A percentile compares a stretch with the other conserved stretches of the same genome.
Conservation (phyloP, 2,888 invertebrate genomes). For the Formica aserva region DNA sequence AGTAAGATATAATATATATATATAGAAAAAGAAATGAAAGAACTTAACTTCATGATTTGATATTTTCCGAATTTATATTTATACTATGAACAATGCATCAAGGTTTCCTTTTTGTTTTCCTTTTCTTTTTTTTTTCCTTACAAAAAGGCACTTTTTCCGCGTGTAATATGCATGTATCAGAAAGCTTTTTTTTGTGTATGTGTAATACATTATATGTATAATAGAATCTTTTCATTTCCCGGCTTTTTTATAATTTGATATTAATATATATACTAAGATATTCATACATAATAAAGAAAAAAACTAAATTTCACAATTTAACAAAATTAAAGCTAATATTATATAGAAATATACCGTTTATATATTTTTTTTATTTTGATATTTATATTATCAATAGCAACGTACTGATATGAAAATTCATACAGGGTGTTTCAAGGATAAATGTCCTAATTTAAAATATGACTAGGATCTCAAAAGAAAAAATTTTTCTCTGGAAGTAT, state of each 20-base stretch:
- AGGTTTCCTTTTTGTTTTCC: neutral
- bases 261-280: neutral
- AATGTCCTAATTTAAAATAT: too few relatives aligned
- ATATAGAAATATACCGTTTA: neutral
- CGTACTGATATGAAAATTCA: neutral
- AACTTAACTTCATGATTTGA: neutral
- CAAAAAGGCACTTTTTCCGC: constrained; percentile 72
- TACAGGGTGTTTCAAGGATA: too few relatives aligned
- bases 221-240: neutral
- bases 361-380: neutral
- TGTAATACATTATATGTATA: neutral
- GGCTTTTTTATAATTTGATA: neutral
- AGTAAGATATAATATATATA: too few relatives aligned
- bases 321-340: neutral
- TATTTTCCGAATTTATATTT: constrained; percentile 19
- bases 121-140: neutral
- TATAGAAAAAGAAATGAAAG: too few relatives aligned
- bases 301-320: neutral
- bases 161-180: constrained; percentile 47
- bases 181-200: neutral
- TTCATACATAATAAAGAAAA: neutral
- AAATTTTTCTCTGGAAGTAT: too few relatives aligned
- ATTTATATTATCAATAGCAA: neutral
- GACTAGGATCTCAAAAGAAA: too few relatives aligned
- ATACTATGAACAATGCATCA: neutral